Base-by-base conservation (phyloP, 2,797 vertebrate genomes). In the Apogon hyalosoma region DNA sequence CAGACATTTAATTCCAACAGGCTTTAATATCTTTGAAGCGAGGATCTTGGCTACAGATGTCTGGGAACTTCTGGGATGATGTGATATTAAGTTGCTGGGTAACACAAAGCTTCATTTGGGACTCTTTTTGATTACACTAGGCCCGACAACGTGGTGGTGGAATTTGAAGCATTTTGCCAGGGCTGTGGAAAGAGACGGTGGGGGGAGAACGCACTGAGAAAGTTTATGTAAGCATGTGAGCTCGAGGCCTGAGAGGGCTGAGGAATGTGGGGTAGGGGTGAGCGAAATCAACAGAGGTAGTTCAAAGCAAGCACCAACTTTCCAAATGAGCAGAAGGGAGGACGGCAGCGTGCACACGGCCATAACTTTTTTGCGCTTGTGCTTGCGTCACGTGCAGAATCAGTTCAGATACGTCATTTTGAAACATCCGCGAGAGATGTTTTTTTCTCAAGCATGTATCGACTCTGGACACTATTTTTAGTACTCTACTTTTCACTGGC, bases 161-260 rank as follows among this genome's bases (percentile, higher is more conserved):
- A 95, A 94, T 95, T 87, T 87, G 56, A 94, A 92, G 89, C 87
- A 93, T 94, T 92, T 87, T 89, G 80, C 84, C 84, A 70, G 76
- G 76, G 73, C 87, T 71, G 84, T 88, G 68, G 80, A 88, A 73
- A 76, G 80, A 80, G 67, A 72, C 50, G 46, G 68, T 36, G 70
- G 65, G 55, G 63, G 56, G 52, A 15, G 14, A 46, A 31, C 33
- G 72, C 40, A 77, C 79, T 81, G 92, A 89, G 87, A 93, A 90
- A 88, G 89, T 94, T 93, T 93, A 91, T 91, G 88, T 77, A 88
- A 90, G 92, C 92, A 86, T 85, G 85, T 90, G 91, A 92, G 90
- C 87, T 75, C 43, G 79, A 93, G 90, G 90, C 90, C 90, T 85
- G 88, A 86, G 89, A 92, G 89, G 91, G 87, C 83, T 75, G 87